A percentile compares a stretch with the other conserved stretches of the same genome.
Evolutionary conservation across 2,113 vertebrate species (phyloP).

Genomic region (Raphicerus campestris): DNA sequence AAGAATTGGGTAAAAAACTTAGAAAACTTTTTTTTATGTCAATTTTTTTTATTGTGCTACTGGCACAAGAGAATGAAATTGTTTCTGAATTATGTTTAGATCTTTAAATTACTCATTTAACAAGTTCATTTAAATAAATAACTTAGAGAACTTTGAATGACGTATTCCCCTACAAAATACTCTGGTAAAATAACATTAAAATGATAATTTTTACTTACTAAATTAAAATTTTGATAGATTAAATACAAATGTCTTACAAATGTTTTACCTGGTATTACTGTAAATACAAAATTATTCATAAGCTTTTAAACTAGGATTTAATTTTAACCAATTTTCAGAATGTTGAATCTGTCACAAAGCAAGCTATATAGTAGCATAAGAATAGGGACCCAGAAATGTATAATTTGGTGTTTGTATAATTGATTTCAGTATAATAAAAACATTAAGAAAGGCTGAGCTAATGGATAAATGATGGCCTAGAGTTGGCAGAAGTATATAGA

Average conservation of each 20-base stretch:
- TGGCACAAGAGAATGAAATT: constrained; percentile 52
- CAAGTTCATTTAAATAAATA: constrained; percentile 67
- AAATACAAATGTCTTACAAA: constrained; percentile 27
- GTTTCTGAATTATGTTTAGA: constrained; percentile 38
- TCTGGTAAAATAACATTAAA: not conserved
- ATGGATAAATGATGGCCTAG: not conserved
- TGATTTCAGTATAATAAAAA: not conserved
- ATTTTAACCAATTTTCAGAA: not conserved
- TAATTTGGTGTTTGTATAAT: not conserved
- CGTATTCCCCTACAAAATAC: not conserved
- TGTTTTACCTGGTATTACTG: not conserved
- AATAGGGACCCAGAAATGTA: not conserved
- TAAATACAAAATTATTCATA: not conserved
- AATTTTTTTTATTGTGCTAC: constrained; percentile 61
- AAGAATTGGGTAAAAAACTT: not conserved
- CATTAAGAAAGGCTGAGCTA: not conserved
- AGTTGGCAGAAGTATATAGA: not conserved
- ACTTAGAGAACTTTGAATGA: not conserved
- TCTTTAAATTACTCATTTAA: constrained; percentile 54
- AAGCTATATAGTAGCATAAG: not conserved
- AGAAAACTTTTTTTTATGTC: constrained; percentile 11
- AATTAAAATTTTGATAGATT: not conserved
- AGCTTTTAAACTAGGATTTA: not conserved
- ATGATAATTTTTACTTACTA: not conserved
- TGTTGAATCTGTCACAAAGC: not conserved